Percentiles rank a stretch among this genome's conserved stretches.
phyloP scores from a whole-genome alignment of 2,797 vertebrate species.

The Epinephelus malabaricus region DNA sequence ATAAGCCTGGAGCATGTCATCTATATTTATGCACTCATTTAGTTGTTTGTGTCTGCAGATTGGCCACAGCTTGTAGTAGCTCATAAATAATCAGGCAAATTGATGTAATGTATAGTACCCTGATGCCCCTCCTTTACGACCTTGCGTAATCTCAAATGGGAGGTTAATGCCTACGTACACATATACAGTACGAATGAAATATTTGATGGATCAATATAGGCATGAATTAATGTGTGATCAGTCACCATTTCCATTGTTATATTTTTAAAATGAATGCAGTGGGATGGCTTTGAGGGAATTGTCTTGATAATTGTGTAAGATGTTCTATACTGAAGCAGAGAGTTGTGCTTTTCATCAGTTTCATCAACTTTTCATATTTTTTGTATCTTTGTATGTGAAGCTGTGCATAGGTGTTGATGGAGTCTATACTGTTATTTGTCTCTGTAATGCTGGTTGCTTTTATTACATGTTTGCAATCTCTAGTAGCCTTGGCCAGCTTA shows the following conservation, averaged over 20 bases:
- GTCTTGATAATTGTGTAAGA: background rate
- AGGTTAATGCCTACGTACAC: slow-evolving; percentile 38
- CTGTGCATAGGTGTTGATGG: background rate
- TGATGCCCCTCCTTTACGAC: slow-evolving; percentile 33
- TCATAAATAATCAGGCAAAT: slow-evolving; percentile 76
- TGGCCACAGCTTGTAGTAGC: slow-evolving; percentile 60
- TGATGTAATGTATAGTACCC: slow-evolving; percentile 65
- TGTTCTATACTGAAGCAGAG: background rate
- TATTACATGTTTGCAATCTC: slow-evolving; percentile 38
- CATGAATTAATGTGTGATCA: slow-evolving; percentile 31
- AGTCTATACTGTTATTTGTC: slow-evolving; percentile 4
- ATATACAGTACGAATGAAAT: slow-evolving; percentile 7
- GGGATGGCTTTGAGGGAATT: background rate
- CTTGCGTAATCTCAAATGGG: slow-evolving; percentile 47
- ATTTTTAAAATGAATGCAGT: background rate
- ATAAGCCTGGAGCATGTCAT: slow-evolving; percentile 77
- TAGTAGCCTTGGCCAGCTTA: slow-evolving; percentile 66
- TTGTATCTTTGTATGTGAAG: slow-evolving; percentile 6
- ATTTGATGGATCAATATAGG: slow-evolving; percentile 31
- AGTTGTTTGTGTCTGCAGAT: slow-evolving; percentile 77
- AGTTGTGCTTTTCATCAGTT: background rate
- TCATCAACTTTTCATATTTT: background rate
- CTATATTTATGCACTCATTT: slow-evolving; percentile 82
- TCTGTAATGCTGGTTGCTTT: slow-evolving; percentile 45
- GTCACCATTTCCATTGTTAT: slow-evolving; percentile 21